Evolutionary conservation across 53 echinoderm and acorn worm genomes (phyloP).

Genomic region (Arbacia lixula): DNA sequence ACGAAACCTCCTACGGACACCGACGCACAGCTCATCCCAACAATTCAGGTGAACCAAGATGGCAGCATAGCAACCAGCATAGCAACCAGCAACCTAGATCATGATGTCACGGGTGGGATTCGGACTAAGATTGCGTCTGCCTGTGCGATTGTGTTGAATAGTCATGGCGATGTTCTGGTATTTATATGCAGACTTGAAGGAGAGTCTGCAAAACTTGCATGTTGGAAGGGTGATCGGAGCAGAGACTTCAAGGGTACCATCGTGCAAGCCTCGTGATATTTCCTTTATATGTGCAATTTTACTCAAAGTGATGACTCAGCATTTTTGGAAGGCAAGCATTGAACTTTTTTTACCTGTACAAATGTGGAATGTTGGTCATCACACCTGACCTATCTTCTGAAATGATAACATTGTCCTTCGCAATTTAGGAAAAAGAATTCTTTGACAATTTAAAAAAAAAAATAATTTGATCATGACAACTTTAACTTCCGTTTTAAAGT

Average conservation of each 20-base stretch:
- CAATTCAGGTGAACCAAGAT: conserved; percentile 59
- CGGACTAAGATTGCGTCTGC: conserved; percentile 71
- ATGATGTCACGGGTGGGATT: conserved; percentile 94
- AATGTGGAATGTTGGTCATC: no score
- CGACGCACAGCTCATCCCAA: conserved; percentile 65
- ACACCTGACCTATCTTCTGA: no score
- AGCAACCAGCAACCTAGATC: conserved; percentile 53
- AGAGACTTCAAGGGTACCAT: neutral
- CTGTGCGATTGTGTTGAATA: conserved; percentile 62
- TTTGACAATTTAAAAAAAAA: no score
- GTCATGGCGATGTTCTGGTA: conserved; percentile 64
- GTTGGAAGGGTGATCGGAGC: conserved; percentile 39
- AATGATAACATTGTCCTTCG: no score
- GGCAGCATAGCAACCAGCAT: conserved; percentile 64
- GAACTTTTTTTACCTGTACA: no score
- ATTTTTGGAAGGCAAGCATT: no score
- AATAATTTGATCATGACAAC: no score
- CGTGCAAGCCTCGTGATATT: conserved; percentile 15
- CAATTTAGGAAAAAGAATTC: no score
- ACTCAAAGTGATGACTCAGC: no score
- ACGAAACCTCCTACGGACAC: conserved; percentile 71
- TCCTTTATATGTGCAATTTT: no score
- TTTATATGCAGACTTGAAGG: conserved; percentile 66
- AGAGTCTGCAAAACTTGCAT: conserved; percentile 49
- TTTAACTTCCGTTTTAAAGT: no score